Percentiles rank a stretch among this genome's conserved stretches.
Conservation (phyloP, 2,113 vertebrate species). For the Chaenogobius annularis region DNA sequence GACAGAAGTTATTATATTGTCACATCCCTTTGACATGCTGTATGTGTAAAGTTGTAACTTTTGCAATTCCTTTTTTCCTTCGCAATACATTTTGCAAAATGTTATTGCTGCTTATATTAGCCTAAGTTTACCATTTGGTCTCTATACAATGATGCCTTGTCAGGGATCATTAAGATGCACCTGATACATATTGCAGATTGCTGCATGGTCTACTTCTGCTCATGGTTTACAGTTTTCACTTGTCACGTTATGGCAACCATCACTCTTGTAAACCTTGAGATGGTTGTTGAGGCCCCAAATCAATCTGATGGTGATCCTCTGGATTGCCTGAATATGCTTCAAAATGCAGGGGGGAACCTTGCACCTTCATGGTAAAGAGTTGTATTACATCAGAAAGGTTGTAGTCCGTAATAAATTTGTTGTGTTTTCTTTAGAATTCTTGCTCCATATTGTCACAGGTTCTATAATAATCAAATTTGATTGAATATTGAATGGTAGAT, state of each 20-base stretch:
- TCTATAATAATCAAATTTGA: neutral
- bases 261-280: slow-evolving; percentile 63
- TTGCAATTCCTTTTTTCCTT: neutral
- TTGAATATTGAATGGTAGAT: no score
- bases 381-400: no score
- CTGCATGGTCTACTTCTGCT: slow-evolving; percentile 38
- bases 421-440: neutral
- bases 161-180: slow-evolving; percentile 36
- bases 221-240: slow-evolving; percentile 49
- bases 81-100: neutral
- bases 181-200: slow-evolving; percentile 39
- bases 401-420: neutral
- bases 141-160: slow-evolving; percentile 12
- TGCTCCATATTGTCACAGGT: neutral
- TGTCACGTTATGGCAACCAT: slow-evolving; percentile 63
- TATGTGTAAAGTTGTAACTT: neutral
- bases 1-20: neutral
- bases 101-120: neutral
- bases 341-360: slow-evolving; percentile 57
- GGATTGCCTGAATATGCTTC: slow-evolving; percentile 53
- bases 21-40: neutral
- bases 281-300: slow-evolving; percentile 54
- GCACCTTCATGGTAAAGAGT: neutral
- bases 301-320: slow-evolving; percentile 57
- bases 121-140: neutral